Evolutionary conservation across 2,113 vertebrate genomes (phyloP).

Genomic region (Clarias gariepinus): DNA sequence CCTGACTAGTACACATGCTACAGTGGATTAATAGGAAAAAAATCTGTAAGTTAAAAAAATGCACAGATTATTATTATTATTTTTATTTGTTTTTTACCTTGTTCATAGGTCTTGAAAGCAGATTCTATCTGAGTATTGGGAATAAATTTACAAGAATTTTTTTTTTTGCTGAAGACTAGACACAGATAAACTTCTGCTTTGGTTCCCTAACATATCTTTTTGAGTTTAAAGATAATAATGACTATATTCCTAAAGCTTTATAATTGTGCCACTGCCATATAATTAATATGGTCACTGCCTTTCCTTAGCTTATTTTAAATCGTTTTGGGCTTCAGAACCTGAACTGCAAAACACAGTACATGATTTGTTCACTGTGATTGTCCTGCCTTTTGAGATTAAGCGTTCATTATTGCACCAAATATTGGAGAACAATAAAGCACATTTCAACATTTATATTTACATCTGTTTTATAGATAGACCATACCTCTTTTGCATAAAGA

Average conservation of each 20-base stretch:
- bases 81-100: background rate
- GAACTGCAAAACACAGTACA: background rate
- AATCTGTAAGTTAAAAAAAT: background rate
- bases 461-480: constrained; percentile 20
- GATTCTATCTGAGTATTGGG: background rate
- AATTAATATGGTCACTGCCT: background rate
- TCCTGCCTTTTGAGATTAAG: constrained; percentile 14
- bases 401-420: constrained; percentile 21
- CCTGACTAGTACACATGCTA: constrained; percentile 6
- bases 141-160: background rate
- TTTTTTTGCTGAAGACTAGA: background rate
- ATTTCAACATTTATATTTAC: constrained; percentile 40
- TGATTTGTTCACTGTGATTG: background rate
- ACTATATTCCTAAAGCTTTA: background rate
- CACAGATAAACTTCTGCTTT: background rate
- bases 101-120: background rate
- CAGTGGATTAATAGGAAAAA: background rate
- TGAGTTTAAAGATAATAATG: background rate
- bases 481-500: background rate
- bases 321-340: background rate
- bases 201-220: background rate
- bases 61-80: background rate
- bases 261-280: background rate
- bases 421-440: constrained; percentile 22
- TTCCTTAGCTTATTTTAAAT: background rate